phyloP scores from a whole-genome alignment of 2,113 vertebrate genomes.

The Macrotis lagotis region DNA sequence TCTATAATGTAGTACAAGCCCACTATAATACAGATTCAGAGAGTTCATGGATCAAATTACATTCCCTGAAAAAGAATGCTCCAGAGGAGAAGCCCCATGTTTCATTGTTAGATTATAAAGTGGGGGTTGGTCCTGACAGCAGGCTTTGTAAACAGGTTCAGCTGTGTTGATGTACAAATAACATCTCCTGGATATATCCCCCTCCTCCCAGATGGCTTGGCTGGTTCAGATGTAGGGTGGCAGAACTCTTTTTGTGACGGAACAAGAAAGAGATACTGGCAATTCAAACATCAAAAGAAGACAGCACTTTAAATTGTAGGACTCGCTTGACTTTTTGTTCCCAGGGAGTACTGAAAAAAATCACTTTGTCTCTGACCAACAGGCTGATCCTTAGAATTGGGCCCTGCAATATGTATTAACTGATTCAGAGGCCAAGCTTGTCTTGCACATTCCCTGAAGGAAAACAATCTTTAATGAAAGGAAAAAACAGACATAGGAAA shows the following conservation, averaged over 20 bases:
- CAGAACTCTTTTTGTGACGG: background rate
- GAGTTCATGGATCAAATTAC: background rate
- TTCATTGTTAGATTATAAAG: background rate
- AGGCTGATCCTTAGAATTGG: background rate
- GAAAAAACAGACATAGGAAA: background rate
- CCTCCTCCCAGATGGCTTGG: background rate
- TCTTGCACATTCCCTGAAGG: background rate
- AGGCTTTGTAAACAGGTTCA: background rate
- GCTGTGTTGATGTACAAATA: background rate
- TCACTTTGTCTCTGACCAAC: background rate
- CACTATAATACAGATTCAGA: background rate
- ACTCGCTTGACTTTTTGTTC: background rate
- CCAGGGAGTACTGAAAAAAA: background rate
- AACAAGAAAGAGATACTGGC: background rate
- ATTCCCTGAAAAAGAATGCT: background rate
- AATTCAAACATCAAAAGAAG: slow-evolving; percentile 4
- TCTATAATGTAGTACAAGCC: background rate
- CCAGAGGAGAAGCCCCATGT: background rate
- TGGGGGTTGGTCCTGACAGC: background rate
- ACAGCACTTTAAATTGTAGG: background rate
- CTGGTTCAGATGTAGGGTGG: background rate
- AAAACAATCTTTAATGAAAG: background rate
- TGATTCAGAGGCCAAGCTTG: background rate
- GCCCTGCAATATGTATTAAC: background rate
- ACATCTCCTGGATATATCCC: background rate